A percentile compares a stretch with the other conserved stretches of the same genome.
phyloP scores from a whole-genome alignment of 2,888 invertebrate species.

The Trilocha varians region DNA sequence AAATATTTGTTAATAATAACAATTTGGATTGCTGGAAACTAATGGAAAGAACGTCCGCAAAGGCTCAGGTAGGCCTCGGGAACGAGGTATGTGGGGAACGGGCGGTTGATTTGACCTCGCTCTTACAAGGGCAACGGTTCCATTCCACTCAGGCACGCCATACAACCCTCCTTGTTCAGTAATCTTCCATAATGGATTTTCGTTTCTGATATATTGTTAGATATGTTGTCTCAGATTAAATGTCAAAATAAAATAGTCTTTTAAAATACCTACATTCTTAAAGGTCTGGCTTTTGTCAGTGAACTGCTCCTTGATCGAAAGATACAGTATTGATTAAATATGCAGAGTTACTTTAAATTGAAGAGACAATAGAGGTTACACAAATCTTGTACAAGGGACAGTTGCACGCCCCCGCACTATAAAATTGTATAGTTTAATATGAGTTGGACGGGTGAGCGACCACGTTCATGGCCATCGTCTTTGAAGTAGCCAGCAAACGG shows the following conservation, averaged over 20 bases:
- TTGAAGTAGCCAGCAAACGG: conserved; percentile 28
- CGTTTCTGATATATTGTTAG: conserved; percentile 20
- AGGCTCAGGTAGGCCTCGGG: conserved; percentile 44
- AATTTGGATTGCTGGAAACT: conserved; percentile 31
- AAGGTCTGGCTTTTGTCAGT: no score
- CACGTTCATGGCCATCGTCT: conserved; percentile 51
- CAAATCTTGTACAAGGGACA: conserved; percentile 40
- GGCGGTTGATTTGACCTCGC: conserved; percentile 53
- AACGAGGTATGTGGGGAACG: conserved; percentile 20
- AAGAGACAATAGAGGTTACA: conserved; percentile 27
- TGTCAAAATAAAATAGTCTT: no score
- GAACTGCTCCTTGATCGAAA: no score
- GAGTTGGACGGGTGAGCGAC: conserved; percentile 50
- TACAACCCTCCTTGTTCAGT: conserved; percentile 40
- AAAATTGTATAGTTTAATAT: conserved; percentile 50
- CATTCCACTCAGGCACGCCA: conserved; percentile 52
- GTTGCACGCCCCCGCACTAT: conserved; percentile 53
- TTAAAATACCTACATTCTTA: no score
- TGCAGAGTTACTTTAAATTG: no score
- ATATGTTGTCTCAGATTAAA: conserved; percentile 2
- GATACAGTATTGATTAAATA: no score
- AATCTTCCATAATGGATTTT: conserved; percentile 46
- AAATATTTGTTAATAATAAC: no score
- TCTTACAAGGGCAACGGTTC: conserved; percentile 58
- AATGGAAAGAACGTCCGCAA: conserved; percentile 52